A percentile compares a stretch with the other conserved stretches of the same genome.
Conservation (phyloP, 64 coral and sea anemone genomes). For the Actinia tenebrosa region DNA sequence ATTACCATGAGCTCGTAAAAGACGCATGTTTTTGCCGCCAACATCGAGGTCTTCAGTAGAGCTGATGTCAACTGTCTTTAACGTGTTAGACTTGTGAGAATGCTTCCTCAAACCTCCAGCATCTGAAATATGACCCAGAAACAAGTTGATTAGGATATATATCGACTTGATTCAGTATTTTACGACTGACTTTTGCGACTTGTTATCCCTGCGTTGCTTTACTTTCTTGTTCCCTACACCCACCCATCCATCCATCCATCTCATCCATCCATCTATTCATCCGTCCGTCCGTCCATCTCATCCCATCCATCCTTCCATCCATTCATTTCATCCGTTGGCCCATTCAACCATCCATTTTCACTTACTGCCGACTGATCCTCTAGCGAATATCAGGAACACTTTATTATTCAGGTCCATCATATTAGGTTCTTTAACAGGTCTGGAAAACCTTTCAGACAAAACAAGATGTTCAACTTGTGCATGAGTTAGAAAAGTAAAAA, state of each 20-base stretch:
- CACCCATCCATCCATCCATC: not conserved
- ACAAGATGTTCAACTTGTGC: not conserved
- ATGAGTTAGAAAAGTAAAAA: not conserved
- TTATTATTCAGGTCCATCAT: conserved; percentile 46
- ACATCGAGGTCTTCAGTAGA: not conserved
- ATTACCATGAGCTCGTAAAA: conserved; percentile 48
- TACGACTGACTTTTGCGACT: no score
- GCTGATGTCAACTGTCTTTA: conserved; percentile 1
- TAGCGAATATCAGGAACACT: conserved; percentile 64
- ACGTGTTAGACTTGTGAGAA: not conserved
- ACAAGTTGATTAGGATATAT: not conserved
- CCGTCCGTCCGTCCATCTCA: no score
- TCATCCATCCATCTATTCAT: no score
- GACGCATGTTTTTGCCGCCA: not conserved
- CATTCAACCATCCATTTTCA: not conserved
- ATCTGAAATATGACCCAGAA: not conserved
- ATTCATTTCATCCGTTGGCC: not conserved
- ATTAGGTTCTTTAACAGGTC: conserved; percentile 22
- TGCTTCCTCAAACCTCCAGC: not conserved
- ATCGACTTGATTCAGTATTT: no score
- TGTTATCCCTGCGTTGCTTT: no score
- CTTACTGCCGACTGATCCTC: conserved; percentile 31
- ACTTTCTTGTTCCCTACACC: not conserved
- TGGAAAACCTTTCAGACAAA: conserved; percentile 40
- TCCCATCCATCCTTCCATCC: not conserved